These are phyloP conservation scores for Octodonta nipae DNA, from an alignment of 2,888 invertebrate genomes.

Conservation along the genomic window DNA sequence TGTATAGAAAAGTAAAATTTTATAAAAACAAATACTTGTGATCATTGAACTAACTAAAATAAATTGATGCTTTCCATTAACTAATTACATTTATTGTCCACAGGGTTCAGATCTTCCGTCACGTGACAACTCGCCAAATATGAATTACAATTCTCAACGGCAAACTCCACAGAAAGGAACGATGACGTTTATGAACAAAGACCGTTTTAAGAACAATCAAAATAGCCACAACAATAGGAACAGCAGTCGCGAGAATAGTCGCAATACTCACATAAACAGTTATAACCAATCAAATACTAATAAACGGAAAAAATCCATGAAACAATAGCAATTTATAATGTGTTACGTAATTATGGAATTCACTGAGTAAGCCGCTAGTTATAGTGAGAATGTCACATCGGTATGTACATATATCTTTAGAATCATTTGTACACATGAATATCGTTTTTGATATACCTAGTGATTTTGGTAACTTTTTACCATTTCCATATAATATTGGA, in stretches of 20 bases:
- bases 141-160: constrained; percentile 20
- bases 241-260: constrained; percentile 15
- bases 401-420: constrained; percentile 6
- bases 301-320: constrained; percentile 23
- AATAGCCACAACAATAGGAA: constrained; percentile 17
- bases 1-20: too few relatives aligned
- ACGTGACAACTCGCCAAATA: constrained; percentile 33
- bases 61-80: too few relatives aligned
- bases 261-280: constrained; percentile 14
- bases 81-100: neutral
- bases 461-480: too few relatives aligned
- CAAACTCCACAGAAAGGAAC: too few relatives aligned
- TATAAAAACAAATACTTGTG: too few relatives aligned
- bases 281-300: constrained; percentile 18
- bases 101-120: constrained; percentile 32
- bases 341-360: neutral
- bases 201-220: constrained; percentile 11
- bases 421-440: too few relatives aligned
- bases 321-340: constrained; percentile 17
- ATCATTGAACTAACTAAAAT: too few relatives aligned
- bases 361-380: constrained; percentile 4
- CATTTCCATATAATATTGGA: too few relatives aligned
- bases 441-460: constrained; percentile 9
- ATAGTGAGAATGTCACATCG: constrained; percentile 5
- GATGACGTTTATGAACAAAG: constrained; percentile 14